Base-by-base conservation (phyloP, 2,113 vertebrate genomes). In the Cavia porcellus region DNA sequence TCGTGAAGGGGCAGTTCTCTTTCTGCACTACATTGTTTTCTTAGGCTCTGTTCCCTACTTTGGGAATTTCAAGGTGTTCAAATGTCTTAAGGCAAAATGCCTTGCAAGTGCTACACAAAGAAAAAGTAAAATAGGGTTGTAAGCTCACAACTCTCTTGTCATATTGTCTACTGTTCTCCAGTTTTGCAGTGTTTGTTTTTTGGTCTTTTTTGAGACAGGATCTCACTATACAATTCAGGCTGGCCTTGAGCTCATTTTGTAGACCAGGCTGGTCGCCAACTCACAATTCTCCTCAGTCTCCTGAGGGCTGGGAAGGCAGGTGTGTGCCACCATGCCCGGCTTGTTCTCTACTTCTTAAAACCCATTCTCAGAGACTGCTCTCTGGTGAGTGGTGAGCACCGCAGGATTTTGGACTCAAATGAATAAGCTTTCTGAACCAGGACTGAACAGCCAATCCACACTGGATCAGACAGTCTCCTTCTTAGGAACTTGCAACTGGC, bases 51-150 rank as follows among this genome's bases (percentile, higher is more conserved):
- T 61, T 88, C 61, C 30, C 52, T 15, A 88, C 55, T 89, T 30
- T 55, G 32, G 82, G 25, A 94, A 72, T 86, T 62, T 77, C 52
- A 83, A 92, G 35, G 74, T 77, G 50, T 32, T 93, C 66, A 72
- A 89, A 30, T 15, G 45, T 86, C 57, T 95, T 70, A 89, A 64
- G 70, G 59, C 84, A 90, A 93, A 93, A 93, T 35, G 80, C 38
- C 66, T 84, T 90, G 35, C 66, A 92, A 90, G 30, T 70, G 45
- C 57, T n/a, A 90, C 45, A 89, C 20, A 42, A 96, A 95, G 3
- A 83, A 32, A 79, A 89, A 89, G 30, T 72, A 77, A 95, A 89
- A 25, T 25, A 75, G 30, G 62, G 75, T 50, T 77, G 47, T 70
- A 30, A 77, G 50, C 4, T n/a, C 28, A 83, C 74, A 24, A 25